Percentiles rank a stretch among this genome's conserved stretches.
phyloP scores from a whole-genome alignment of 92 coral and sea anemone genomes.

The Paragorgia papillata region DNA sequence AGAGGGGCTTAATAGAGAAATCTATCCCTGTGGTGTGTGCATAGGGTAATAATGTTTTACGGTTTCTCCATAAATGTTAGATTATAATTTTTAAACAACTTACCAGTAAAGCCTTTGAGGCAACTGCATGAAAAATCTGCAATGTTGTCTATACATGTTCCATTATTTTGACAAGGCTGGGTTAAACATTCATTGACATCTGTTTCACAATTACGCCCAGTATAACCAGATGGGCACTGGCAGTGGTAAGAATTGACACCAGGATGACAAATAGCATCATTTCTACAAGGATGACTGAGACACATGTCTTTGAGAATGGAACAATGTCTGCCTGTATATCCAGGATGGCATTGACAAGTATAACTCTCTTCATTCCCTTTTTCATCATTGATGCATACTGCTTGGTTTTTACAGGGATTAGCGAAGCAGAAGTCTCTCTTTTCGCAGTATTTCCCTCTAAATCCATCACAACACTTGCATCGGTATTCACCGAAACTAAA shows the following conservation, averaged over 20 bases:
- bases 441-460: slow-evolving; percentile 90
- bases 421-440: slow-evolving; percentile 85
- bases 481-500: slow-evolving; percentile 73
- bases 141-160: slow-evolving; percentile 69
- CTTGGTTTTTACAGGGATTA: slow-evolving; percentile 87
- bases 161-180: slow-evolving; percentile 79
- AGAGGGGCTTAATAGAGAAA: too few relatives aligned
- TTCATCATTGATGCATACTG: slow-evolving; percentile 66
- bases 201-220: slow-evolving; percentile 75
- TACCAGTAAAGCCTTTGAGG: slow-evolving; percentile 86
- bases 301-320: slow-evolving; percentile 87
- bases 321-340: slow-evolving; percentile 88
- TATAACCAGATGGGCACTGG: slow-evolving; percentile 77
- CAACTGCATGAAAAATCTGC: slow-evolving; percentile 76
- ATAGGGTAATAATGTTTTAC: too few relatives aligned
- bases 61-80: too few relatives aligned
- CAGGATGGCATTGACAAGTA: slow-evolving; percentile 75
- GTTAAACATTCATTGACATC: slow-evolving; percentile 81
- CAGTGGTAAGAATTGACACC: slow-evolving; percentile 82
- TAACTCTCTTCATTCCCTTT: slow-evolving; percentile 57
- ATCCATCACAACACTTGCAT: slow-evolving; percentile 94
- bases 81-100: too few relatives aligned
- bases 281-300: slow-evolving; percentile 76
- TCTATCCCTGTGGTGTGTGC: too few relatives aligned
- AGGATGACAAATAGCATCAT: slow-evolving; percentile 75